Percentiles rank a stretch among this genome's conserved stretches.
Conservation (phyloP, 2,888 invertebrate genomes). For the Antitype chi region DNA sequence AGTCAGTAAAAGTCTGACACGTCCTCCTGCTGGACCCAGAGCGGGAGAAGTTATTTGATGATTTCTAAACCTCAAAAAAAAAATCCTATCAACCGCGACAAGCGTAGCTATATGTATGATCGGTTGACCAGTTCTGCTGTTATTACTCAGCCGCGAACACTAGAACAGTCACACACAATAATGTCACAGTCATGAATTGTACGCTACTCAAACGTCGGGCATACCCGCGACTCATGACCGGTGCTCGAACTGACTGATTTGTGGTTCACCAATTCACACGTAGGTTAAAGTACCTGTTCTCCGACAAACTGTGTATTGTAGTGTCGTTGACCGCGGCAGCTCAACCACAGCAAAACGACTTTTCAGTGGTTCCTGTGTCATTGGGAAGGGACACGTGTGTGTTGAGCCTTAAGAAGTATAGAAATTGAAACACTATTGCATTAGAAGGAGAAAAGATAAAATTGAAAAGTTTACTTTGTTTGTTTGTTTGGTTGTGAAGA, state of each 20-base stretch:
- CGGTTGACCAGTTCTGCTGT: no score
- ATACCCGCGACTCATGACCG: no score
- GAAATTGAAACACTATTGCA: conserved; percentile 2
- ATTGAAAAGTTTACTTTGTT: conserved; percentile 6
- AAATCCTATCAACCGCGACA: no score
- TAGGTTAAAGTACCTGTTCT: neutral
- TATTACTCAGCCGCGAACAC: no score
- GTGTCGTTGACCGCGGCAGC: no score
- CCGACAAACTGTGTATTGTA: neutral
- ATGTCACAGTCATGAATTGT: neutral
- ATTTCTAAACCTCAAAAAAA: no score
- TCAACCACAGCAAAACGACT: neutral
- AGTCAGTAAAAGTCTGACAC: no score
- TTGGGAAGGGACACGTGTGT: neutral
- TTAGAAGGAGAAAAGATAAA: neutral
- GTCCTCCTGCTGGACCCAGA: no score
- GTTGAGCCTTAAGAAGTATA: neutral
- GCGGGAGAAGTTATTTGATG: no score
- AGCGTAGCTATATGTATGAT: no score
- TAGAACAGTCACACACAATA: neutral
- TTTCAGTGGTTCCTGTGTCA: neutral
- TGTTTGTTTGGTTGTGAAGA: neutral
- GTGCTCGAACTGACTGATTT: neutral
- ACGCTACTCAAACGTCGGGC: no score
- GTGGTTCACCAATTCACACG: neutral